phyloP scores from a whole-genome alignment of 2,113 vertebrate genomes.

The Atherinomorus stipes region DNA sequence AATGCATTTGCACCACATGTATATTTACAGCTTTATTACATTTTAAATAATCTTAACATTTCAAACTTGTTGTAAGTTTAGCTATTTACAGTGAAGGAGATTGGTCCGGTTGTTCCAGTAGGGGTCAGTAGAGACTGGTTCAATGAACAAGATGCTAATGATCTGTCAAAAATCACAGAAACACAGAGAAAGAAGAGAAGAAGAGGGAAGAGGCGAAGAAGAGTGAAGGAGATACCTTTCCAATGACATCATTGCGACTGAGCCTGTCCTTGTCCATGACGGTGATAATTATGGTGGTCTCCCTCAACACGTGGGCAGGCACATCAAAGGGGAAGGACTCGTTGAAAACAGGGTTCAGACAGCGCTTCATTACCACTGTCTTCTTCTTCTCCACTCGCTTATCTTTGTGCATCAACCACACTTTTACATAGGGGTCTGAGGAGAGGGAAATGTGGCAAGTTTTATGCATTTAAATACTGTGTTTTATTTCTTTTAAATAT shows the following conservation, averaged over 20 bases:
- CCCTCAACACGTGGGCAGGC: slow-evolving; percentile 95
- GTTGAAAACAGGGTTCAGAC: slow-evolving; percentile 97
- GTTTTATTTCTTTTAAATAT: not conserved
- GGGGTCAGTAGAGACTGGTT: slow-evolving; percentile 75
- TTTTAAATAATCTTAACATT: not conserved
- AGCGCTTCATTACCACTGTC: slow-evolving; percentile 97
- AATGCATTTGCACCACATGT: not conserved
- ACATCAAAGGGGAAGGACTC: slow-evolving; percentile 98
- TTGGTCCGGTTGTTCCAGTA: slow-evolving; percentile 59
- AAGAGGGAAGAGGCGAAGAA: slow-evolving; percentile 35
- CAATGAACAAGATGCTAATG: slow-evolving; percentile 22
- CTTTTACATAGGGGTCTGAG: slow-evolving; percentile 97
- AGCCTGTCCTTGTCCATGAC: slow-evolving; percentile 99
- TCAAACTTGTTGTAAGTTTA: not conserved
- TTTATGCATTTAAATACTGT: slow-evolving; percentile 72
- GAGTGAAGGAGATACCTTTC: slow-evolving; percentile 88
- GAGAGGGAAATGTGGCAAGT: slow-evolving; percentile 15
- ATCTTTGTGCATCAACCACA: slow-evolving; percentile 99
- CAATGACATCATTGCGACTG: slow-evolving; percentile 98
- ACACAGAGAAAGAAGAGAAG: slow-evolving; percentile 40
- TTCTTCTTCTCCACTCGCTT: slow-evolving; percentile 99
- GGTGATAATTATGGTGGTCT: slow-evolving; percentile 98
- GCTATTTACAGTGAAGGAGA: not conserved
- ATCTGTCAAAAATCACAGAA: slow-evolving; percentile 50
- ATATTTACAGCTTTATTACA: not conserved